Evolutionary conservation across 2,797 vertebrate genomes (phyloP).

Genomic region (Naso thynnoides): DNA sequence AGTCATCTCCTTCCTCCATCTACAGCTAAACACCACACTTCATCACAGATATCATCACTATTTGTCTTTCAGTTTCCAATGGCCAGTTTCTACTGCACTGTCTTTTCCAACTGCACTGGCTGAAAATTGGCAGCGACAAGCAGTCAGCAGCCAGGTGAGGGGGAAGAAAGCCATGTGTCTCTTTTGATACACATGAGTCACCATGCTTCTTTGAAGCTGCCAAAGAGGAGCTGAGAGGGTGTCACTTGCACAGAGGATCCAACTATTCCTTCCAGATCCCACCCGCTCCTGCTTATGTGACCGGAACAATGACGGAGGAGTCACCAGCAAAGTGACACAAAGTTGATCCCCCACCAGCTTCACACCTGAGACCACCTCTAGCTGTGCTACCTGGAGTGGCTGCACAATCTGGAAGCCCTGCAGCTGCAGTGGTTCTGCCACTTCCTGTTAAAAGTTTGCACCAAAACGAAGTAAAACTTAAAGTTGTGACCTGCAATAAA

Average conservation of each 20-base stretch:
- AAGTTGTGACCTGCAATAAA: neutral
- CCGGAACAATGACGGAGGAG: neutral
- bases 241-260: neutral
- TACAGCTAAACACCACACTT: neutral
- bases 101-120: neutral
- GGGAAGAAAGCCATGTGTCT: neutral
- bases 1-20: neutral
- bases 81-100: neutral
- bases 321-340: neutral
- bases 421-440: neutral
- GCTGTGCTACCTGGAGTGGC: neutral
- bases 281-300: neutral
- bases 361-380: neutral
- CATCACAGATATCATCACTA: neutral
- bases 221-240: neutral
- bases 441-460: neutral
- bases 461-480: neutral
- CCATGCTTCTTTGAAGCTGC: neutral
- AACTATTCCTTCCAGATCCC: neutral
- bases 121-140: neutral
- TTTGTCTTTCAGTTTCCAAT: neutral
- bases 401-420: neutral
- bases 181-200: neutral
- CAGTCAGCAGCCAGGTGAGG: constrained; percentile 10
- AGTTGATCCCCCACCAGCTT: neutral